Evolutionary conservation across 2,113 vertebrate species (phyloP).

Genomic region (Ginglymostoma cirratum): DNA sequence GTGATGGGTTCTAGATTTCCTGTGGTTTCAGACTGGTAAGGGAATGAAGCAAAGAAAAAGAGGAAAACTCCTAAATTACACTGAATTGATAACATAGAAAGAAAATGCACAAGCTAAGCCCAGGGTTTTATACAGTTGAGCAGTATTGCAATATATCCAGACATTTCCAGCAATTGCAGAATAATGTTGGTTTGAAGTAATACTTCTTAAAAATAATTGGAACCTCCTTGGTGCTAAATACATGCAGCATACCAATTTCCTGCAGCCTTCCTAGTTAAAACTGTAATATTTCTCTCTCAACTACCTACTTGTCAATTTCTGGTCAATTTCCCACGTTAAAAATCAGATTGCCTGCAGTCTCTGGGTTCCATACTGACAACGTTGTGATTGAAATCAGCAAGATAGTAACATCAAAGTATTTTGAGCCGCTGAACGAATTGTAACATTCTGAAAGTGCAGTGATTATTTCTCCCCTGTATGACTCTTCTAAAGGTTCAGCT

Average conservation of each 20-base stretch:
- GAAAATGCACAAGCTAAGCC: not conserved
- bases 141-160: not conserved
- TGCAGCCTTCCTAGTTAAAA: not conserved
- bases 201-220: constrained; percentile 7
- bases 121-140: not conserved
- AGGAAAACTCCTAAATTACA: not conserved
- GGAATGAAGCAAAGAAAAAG: not conserved
- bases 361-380: not conserved
- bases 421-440: not conserved
- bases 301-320: constrained; percentile 18
- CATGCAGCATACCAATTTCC: not conserved
- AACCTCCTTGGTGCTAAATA: not conserved
- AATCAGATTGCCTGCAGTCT: not conserved
- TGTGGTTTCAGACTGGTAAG: not conserved
- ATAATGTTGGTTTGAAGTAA: not conserved
- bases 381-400: constrained; percentile 12
- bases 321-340: not conserved
- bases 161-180: too few relatives aligned
- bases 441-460: not conserved
- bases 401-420: not conserved
- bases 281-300: not conserved
- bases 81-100: not conserved
- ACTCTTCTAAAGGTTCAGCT: not conserved
- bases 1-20: not conserved
- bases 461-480: too few relatives aligned